phyloP scores from a whole-genome alignment of 2,797 vertebrate genomes.

The Erethizon dorsatum region DNA sequence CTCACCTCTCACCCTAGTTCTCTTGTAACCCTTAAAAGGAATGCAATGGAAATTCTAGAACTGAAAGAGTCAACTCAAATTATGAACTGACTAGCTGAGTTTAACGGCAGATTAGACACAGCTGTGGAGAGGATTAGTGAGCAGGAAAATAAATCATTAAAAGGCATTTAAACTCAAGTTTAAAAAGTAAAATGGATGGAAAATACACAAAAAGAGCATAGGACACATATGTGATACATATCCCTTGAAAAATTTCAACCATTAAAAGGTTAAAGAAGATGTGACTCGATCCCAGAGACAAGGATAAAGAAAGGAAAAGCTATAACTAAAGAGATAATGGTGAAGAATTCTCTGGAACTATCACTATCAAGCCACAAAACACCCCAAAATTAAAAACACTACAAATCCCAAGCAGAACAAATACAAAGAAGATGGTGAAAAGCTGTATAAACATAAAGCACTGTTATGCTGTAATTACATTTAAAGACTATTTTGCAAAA shows the following conservation, averaged over 20 bases:
- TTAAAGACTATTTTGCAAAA: not conserved
- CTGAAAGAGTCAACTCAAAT: not conserved
- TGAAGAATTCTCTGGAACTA: not conserved
- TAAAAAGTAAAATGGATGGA: not conserved
- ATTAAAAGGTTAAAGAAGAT: not conserved
- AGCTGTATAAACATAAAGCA: not conserved
- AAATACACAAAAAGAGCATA: not conserved
- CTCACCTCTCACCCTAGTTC: not conserved
- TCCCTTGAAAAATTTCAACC: not conserved
- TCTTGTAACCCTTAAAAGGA: not conserved
- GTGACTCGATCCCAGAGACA: not conserved
- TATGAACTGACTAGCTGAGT: not conserved
- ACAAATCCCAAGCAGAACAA: constrained; percentile 34
- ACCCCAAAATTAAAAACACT: not conserved
- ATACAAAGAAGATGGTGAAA: not conserved
- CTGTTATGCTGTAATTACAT: not conserved
- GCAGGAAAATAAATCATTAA: not conserved
- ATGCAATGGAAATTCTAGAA: not conserved
- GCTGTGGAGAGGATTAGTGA: not conserved
- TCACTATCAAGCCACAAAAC: not conserved
- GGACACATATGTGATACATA: not conserved
- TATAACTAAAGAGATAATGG: not conserved
- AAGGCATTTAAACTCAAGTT: not conserved
- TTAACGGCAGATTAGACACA: not conserved
- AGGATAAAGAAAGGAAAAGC: not conserved